phyloP scores from a whole-genome alignment of 2,888 invertebrate genomes.

The Yponomeuta evonymella region DNA sequence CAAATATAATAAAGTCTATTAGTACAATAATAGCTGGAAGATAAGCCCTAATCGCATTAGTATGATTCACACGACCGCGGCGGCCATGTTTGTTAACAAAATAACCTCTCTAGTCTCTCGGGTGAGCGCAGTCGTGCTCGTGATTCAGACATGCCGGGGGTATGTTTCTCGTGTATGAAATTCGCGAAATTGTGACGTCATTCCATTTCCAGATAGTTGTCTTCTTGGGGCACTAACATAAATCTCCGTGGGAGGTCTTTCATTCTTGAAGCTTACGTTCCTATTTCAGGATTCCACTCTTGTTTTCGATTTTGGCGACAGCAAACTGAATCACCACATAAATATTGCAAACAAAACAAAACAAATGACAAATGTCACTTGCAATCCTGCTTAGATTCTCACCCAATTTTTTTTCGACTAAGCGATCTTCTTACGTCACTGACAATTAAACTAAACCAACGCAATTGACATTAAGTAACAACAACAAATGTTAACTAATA shows the following conservation, averaged over 20 bases:
- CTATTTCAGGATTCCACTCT: too few relatives aligned
- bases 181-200: conserved; percentile 10
- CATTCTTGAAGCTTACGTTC: background rate
- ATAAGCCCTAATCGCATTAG: conserved; percentile 13
- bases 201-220: background rate
- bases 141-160: conserved; percentile 33
- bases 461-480: background rate
- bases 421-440: background rate
- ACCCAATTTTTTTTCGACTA: background rate
- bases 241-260: background rate
- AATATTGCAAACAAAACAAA: too few relatives aligned
- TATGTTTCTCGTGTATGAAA: background rate
- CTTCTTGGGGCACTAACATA: background rate
- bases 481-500: background rate
- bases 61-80: conserved; percentile 40
- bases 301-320: too few relatives aligned
- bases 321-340: too few relatives aligned
- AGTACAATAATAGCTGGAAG: background rate
- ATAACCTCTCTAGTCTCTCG: conserved; percentile 20
- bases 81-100: conserved; percentile 43
- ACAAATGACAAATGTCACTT: too few relatives aligned
- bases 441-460: background rate
- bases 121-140: conserved; percentile 23
- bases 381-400: background rate
- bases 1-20: background rate